A percentile compares a stretch with the other conserved stretches of the same genome.
These are phyloP conservation scores for Rattus rattus DNA, from an alignment of 2,113 vertebrate genomes.

Conservation along the genomic window DNA sequence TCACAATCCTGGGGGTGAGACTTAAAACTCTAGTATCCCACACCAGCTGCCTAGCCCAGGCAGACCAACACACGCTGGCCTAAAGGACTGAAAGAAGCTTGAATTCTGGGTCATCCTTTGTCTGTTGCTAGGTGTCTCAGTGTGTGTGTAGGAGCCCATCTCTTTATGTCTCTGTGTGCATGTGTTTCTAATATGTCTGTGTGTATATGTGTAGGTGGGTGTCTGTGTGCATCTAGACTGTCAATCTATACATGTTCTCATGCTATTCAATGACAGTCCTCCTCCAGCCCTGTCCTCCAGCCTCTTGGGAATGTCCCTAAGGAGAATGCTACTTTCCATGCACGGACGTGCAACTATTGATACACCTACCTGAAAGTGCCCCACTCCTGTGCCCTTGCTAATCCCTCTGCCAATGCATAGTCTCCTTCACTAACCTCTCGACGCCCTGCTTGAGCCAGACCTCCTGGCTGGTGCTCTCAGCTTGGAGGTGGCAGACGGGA, in stretches of 20 bases:
- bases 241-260: not conserved
- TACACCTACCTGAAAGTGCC: not conserved
- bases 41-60: not conserved
- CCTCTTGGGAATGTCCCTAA: not conserved
- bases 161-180: not conserved
- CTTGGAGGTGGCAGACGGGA: not conserved
- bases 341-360: not conserved
- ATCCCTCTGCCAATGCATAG: not conserved
- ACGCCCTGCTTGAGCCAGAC: not conserved
- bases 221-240: not conserved
- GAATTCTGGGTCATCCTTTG: not conserved
- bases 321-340: not conserved
- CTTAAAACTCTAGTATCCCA: not conserved
- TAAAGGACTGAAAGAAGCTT: too few species aligned
- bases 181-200: not conserved
- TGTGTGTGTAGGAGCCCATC: not conserved
- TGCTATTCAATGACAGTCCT: too few species aligned
- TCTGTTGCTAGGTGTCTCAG: not conserved
- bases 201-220: not conserved
- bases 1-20: not conserved
- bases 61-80: not conserved
- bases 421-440: slow-evolving; percentile 17
- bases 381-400: not conserved
- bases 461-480: not conserved
- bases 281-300: not conserved